A percentile compares a stretch with the other conserved stretches of the same genome.
These are phyloP conservation scores for Machimus atricapillus DNA, from an alignment of 2,888 invertebrate species.

Conservation along the genomic window DNA sequence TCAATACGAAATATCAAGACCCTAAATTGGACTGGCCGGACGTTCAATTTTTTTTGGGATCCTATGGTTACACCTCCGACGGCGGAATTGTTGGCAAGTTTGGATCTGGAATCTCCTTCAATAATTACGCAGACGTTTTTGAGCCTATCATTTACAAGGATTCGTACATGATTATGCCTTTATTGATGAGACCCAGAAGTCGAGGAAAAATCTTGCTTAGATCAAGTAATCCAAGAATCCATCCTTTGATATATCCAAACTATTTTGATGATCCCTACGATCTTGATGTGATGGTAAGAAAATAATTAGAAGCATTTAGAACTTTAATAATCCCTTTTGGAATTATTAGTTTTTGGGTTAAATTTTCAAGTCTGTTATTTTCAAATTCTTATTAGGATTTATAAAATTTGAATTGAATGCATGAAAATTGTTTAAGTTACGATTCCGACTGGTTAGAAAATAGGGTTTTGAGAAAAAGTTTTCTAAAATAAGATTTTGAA, in stretches of 20 bases:
- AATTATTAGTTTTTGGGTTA: too few species aligned
- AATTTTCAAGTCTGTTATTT: too few species aligned
- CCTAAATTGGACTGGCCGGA: conserved; percentile 77
- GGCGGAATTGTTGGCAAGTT: conserved; percentile 78
- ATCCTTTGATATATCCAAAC: conserved; percentile 88
- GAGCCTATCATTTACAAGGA: conserved; percentile 75
- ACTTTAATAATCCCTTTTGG: too few species aligned
- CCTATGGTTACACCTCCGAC: conserved; percentile 79
- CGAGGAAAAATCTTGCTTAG: conserved; percentile 73
- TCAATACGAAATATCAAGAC: conserved; percentile 76
- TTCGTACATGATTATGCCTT: conserved; percentile 72
- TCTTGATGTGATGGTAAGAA: conserved; percentile 70
- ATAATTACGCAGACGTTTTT: conserved; percentile 72
- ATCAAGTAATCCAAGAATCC: conserved; percentile 72
- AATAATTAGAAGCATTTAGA: neutral
- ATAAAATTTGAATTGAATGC: too few species aligned
- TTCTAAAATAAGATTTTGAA: too few species aligned
- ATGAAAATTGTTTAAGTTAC: too few species aligned
- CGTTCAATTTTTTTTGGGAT: conserved; percentile 77
- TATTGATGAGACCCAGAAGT: conserved; percentile 77
- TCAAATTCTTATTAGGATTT: too few species aligned
- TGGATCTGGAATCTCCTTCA: conserved; percentile 72
- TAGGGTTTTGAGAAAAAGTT: too few species aligned
- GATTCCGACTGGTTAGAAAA: too few species aligned
- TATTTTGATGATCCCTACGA: conserved; percentile 80